phyloP scores from a whole-genome alignment of 2,797 vertebrate species.

The Thripadectes ignobilis region DNA sequence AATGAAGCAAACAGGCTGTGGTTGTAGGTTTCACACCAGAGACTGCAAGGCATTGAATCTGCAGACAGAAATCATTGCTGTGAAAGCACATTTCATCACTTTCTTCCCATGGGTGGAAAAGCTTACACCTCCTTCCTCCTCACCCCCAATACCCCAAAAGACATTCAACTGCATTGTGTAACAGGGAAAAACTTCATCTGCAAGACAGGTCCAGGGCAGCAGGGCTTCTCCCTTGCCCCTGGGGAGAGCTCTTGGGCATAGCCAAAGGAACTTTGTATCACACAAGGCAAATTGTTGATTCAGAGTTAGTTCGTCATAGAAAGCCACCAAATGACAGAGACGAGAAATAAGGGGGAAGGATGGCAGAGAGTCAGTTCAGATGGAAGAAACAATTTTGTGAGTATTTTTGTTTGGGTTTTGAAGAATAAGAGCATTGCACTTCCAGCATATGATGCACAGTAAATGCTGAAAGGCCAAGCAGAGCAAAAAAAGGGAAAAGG shows the following conservation, averaged over 20 bases:
- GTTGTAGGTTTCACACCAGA: background rate
- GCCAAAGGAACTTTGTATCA: background rate
- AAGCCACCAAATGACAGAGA: slow-evolving; percentile 52
- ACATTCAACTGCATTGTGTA: background rate
- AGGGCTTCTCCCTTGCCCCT: background rate
- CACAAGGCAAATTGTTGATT: slow-evolving; percentile 47
- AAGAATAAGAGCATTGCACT: slow-evolving; percentile 1
- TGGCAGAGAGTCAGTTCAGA: background rate
- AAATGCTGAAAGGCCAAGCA: slow-evolving; percentile 53
- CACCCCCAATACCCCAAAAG: background rate
- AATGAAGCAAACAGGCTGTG: background rate
- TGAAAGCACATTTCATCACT: slow-evolving; percentile 43
- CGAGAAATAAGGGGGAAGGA: background rate
- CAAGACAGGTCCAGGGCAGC: background rate
- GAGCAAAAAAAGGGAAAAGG: slow-evolving; percentile 35
- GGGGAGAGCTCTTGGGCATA: background rate
- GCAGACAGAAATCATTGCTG: background rate
- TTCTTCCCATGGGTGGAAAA: slow-evolving; percentile 24
- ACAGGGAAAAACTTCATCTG: background rate
- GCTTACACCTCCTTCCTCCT: slow-evolving; percentile 19
- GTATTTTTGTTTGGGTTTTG: background rate
- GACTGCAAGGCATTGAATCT: background rate
- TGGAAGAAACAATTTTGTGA: background rate
- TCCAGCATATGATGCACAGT: background rate
- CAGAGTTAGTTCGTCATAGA: background rate